Percentiles rank a stretch among this genome's conserved stretches.
Conservation (phyloP, 2,888 invertebrate species). For the Theodoxus fluviatilis region DNA sequence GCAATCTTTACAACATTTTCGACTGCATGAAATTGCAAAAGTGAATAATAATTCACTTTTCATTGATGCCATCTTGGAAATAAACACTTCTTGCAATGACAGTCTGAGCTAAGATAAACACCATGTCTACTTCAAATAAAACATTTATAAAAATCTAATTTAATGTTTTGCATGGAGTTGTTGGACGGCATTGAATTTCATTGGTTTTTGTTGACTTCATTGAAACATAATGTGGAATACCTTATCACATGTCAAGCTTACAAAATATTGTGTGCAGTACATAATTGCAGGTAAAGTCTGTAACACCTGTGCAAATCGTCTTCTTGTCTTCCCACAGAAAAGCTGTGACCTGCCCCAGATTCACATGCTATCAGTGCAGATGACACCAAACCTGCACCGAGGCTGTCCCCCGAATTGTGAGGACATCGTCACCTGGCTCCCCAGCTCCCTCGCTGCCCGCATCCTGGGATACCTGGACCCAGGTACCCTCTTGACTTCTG, state of each 20-base stretch:
- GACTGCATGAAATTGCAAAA: not conserved
- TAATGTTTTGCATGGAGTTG: too few species aligned
- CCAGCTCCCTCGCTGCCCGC: conserved; percentile 60
- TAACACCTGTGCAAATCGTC: not conserved
- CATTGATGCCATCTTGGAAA: too few species aligned
- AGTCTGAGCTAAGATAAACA: too few species aligned
- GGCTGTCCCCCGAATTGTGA: conserved; percentile 67
- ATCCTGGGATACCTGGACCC: conserved; percentile 67
- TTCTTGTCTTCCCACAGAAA: conserved; percentile 46
- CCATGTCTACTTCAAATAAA: too few species aligned
- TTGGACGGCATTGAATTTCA: too few species aligned
- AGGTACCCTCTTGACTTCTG: too few species aligned
- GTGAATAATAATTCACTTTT: too few species aligned
- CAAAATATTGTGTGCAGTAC: not conserved
- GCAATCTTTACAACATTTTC: not conserved
- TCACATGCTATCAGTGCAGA: conserved; percentile 64
- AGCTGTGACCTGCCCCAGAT: conserved; percentile 65
- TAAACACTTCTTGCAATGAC: too few species aligned
- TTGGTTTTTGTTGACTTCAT: too few species aligned
- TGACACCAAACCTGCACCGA: conserved; percentile 63
- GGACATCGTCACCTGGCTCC: conserved; percentile 66
- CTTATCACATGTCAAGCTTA: not conserved
- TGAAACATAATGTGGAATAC: not conserved
- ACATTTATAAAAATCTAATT: too few species aligned
- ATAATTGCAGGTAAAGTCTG: not conserved